phyloP scores from a whole-genome alignment of 1,140 invertebrate genomes.

The Drosophila santomea region DNA sequence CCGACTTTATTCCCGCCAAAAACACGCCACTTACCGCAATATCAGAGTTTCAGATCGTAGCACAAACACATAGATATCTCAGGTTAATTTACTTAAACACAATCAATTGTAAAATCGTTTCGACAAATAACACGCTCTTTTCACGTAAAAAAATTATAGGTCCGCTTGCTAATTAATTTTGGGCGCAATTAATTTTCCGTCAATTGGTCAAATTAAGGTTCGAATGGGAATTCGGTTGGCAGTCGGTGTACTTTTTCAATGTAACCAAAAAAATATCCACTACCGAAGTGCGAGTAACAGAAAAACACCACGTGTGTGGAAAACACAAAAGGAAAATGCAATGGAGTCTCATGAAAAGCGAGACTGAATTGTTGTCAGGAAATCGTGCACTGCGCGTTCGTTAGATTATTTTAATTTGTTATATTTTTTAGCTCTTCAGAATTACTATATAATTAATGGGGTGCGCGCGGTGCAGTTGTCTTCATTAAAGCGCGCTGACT shows the following conservation, averaged over 20 bases:
- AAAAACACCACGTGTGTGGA: conserved; percentile 71
- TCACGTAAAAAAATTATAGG: conserved; percentile 57
- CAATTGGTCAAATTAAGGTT: conserved; percentile 67
- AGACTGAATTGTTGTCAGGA: conserved; percentile 50
- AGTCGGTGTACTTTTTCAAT: conserved; percentile 59
- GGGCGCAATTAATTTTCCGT: conserved; percentile 65
- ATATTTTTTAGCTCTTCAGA: not conserved
- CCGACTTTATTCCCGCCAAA: conserved; percentile 54
- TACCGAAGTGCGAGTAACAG: conserved; percentile 58
- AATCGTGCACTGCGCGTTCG: conserved; percentile 2
- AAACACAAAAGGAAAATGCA: conserved; percentile 42
- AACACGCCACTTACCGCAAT: conserved; percentile 60
- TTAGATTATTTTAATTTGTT: not conserved
- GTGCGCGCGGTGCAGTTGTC: conserved; percentile 58
- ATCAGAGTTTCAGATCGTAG: conserved; percentile 21
- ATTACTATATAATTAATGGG: conserved; percentile 42
- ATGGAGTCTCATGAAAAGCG: conserved; percentile 23
- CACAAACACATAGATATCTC: conserved; percentile 54
- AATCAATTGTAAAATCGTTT: conserved; percentile 67
- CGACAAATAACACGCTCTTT: conserved; percentile 56
- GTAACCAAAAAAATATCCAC: conserved; percentile 60
- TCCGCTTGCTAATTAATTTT: conserved; percentile 35
- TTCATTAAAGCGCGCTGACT: conserved; percentile 75
- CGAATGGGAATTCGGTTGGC: conserved; percentile 33
- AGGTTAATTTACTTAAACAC: conserved; percentile 49